Evolutionary conservation across 92 coral and sea anemone species (phyloP).

Genomic region (Umimayanthus kanabou): DNA sequence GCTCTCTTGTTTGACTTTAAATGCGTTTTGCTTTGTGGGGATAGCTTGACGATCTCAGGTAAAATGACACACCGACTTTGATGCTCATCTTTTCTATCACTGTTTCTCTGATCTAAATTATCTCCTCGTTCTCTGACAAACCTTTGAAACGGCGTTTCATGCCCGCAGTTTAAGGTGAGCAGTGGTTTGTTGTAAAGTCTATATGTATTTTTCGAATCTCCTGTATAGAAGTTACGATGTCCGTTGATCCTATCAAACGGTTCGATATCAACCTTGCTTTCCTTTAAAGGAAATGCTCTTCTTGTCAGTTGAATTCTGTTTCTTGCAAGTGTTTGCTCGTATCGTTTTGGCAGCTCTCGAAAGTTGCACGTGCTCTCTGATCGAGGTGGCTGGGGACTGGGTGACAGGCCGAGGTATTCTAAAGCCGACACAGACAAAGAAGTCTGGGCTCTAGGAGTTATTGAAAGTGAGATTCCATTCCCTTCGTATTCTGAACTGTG

Average conservation of each 20-base stretch:
- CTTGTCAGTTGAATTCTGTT: slow-evolving; percentile 71
- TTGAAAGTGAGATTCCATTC: neutral
- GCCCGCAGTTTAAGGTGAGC: neutral
- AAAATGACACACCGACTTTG: neutral
- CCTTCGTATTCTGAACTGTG: neutral
- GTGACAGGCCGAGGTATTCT: slow-evolving; percentile 17
- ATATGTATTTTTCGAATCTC: neutral
- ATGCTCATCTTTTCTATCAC: neutral
- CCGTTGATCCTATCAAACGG: neutral
- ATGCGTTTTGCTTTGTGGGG: slow-evolving; percentile 1
- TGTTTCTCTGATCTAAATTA: neutral
- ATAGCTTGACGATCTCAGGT: slow-evolving; percentile 38
- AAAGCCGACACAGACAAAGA: slow-evolving; percentile 5
- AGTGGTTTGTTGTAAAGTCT: slow-evolving; percentile 18
- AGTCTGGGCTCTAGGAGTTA: neutral
- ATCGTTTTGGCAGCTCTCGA: slow-evolving; percentile 55
- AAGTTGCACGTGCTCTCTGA: slow-evolving; percentile 30
- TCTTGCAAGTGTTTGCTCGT: slow-evolving; percentile 62
- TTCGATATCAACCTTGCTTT: neutral
- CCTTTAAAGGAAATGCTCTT: slow-evolving; percentile 48
- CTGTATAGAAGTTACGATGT: neutral
- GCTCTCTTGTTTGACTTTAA: neutral
- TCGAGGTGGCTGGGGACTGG: slow-evolving; percentile 1
- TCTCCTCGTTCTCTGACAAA: slow-evolving; percentile 7
- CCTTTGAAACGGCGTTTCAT: slow-evolving; percentile 19